These are phyloP conservation scores for Thaumetopoea pityocampa DNA, from an alignment of 1,140 invertebrate genomes.

Conservation along the genomic window DNA sequence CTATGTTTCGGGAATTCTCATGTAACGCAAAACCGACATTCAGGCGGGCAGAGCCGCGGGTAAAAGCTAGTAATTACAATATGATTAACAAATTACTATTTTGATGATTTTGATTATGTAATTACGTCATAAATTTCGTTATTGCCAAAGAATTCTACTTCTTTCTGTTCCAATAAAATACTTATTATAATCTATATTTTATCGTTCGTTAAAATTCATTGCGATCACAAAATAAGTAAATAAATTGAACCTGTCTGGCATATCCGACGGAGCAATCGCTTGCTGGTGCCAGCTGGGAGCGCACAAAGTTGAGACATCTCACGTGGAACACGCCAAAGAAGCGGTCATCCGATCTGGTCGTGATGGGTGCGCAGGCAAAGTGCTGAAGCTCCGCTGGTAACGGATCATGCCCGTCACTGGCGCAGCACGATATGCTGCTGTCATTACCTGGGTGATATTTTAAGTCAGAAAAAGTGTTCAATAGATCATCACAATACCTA, in stretches of 20 bases:
- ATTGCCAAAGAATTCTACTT: no score
- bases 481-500: no score
- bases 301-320: constrained; percentile 82
- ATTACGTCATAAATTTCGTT: no score
- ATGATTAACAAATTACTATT: no score
- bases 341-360: constrained; percentile 79
- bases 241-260: constrained; percentile 80
- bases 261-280: constrained; percentile 82
- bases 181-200: no score
- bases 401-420: constrained; percentile 58
- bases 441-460: constrained; percentile 65
- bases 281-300: constrained; percentile 79
- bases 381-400: constrained; percentile 74
- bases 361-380: constrained; percentile 85
- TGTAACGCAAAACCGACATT: no score
- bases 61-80: no score
- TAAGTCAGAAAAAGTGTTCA: no score
- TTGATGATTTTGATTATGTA: no score
- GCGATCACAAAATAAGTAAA: neutral
- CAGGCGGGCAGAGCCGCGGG: no score
- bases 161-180: no score
- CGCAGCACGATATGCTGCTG: constrained; percentile 79
- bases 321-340: constrained; percentile 80
- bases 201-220: neutral
- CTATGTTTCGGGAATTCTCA: no score